Base-by-base conservation (phyloP, 2,888 invertebrate genomes). In the Protonemura montana region DNA sequence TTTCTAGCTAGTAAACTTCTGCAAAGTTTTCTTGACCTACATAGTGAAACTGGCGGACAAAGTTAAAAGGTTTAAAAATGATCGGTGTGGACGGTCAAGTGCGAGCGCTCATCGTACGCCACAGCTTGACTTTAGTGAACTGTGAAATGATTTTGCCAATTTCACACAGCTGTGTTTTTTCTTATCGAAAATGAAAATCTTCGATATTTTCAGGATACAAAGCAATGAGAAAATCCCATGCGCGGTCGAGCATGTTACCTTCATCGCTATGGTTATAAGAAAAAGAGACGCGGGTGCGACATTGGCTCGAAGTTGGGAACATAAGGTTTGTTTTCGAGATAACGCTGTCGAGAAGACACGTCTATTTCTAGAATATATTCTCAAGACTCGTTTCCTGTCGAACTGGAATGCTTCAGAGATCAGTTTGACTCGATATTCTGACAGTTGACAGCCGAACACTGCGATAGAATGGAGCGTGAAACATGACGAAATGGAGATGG, bases 151-250 rank as follows among this genome's bases (percentile, higher is more conserved):
- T 27, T 86, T 86, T 41, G 41, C 26, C 26, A 35, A 13, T 35
- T 5, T 76, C 41, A 85, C 27, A 35, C 83, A 84, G 86, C 35
- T 82, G 85, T 82, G 87, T 59, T 21, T 10, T 35, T 10, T 35
- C 35, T 35, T 59, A 59, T 10, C 21, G 87, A 42, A 86, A 78
- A 82, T 86, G 86, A 83, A 85, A 82, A 86, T 77, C 87, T 86
- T 91, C 92, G 90, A 91, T 90, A 89, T 91, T 91, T 89, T 90
- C 91, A 82, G 92, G 91, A 81, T 28, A 81, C n/a, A 81, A 81
- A 81, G 1, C 1, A 29, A 29, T 30, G 30, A 21, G 30, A 81
- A 81, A 28, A 13, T 6, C 30, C 16, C 30, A 13, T 81, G 0
- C 3, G 35, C 35, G 10, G 10, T 35, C 80, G 6, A 16, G 28